Evolutionary conservation across 2,888 invertebrate species (phyloP).

Genomic region (Dascillus cervinus): DNA sequence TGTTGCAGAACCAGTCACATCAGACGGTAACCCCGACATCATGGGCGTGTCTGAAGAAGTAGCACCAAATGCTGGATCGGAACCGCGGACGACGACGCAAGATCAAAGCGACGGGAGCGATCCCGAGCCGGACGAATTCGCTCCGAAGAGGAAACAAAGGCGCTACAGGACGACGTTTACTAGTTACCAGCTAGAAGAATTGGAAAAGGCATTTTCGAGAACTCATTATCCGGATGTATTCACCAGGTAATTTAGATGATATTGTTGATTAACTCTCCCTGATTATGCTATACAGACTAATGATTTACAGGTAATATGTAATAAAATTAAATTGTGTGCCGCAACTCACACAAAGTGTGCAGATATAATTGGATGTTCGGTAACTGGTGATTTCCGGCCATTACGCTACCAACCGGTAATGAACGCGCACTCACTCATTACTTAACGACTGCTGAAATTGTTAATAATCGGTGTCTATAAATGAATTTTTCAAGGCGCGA

Average conservation of each 20-base stretch:
- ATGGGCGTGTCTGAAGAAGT: slow-evolving; percentile 42
- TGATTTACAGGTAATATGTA: slow-evolving; percentile 6
- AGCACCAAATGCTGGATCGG: slow-evolving; percentile 29
- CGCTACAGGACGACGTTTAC: slow-evolving; percentile 92
- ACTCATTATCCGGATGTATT: slow-evolving; percentile 98
- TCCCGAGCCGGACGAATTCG: slow-evolving; percentile 62
- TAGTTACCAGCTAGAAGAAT: slow-evolving; percentile 88
- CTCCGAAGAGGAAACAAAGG: slow-evolving; percentile 84
- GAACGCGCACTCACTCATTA: slow-evolving; percentile 24
- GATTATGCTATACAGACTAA: slow-evolving; percentile 10
- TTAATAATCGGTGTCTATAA: slow-evolving; percentile 13
- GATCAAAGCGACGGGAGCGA: slow-evolving; percentile 51
- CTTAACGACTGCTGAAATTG: slow-evolving; percentile 21
- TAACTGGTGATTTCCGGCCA: slow-evolving; percentile 29
- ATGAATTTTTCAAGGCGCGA: slow-evolving; percentile 14
- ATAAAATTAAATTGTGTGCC: slow-evolving; percentile 17
- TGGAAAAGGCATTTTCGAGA: slow-evolving; percentile 94
- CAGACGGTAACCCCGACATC: slow-evolving; percentile 34
- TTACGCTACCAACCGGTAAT: slow-evolving; percentile 28
- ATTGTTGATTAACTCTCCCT: slow-evolving; percentile 3
- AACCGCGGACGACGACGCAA: slow-evolving; percentile 22
- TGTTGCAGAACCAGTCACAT: slow-evolving; percentile 36
- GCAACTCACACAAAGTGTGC: slow-evolving; percentile 16
- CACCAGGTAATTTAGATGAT: slow-evolving; percentile 63
- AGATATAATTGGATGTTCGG: slow-evolving; percentile 25